Evolutionary conservation across 2,113 vertebrate species (phyloP), one percentile per base, ranked within the genome.

Genomic region (Fulmarus glacialis): DNA sequence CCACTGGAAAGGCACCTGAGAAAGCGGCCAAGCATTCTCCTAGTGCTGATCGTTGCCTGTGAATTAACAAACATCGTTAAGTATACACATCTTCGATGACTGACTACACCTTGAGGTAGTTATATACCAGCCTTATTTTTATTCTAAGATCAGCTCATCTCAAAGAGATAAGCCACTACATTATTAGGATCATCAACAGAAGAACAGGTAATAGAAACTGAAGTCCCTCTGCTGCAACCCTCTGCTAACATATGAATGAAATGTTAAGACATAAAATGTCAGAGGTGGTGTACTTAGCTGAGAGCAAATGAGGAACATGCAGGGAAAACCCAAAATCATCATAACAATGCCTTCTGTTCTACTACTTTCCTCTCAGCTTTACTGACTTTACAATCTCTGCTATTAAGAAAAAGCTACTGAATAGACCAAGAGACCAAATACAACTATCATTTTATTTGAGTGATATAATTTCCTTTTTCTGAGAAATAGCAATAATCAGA

Each of bases 21-120:
- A 99, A 99, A 60, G 99, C 99, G 9, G 99, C 99, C 71, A 99
- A 95, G 95, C 99, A 99, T 95, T 99, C 99, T 45, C 99, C 99
- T 34, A 99, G 86, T 3, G 99, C 99, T 52, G 99, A 99, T 11
- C 99, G 98, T 94, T 99, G 99, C 96, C 99, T 99, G 91, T 38
- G 91, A 93, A 79, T 91, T 62, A 50, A 97, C 21, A 95, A 94
- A 90, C 15, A 70, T 20, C 0, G 1, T 87, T 95, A 93, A 82
- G 34, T 11, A 74, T 6, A 55, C 10, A 66, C 8, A 60, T 15
- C n/a, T 92, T 53, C 62, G 10, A 59, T 66, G 47, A 56, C 1
- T 67, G 68, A 84, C 20, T 74, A 53, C 5, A 75, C 6, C 34
- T 70, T 17, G 1, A 15, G 3, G 24, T 43, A 82, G 52, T 32